Conservation (phyloP, 1,140 invertebrate species). For the Agraylea sexmaculata region DNA sequence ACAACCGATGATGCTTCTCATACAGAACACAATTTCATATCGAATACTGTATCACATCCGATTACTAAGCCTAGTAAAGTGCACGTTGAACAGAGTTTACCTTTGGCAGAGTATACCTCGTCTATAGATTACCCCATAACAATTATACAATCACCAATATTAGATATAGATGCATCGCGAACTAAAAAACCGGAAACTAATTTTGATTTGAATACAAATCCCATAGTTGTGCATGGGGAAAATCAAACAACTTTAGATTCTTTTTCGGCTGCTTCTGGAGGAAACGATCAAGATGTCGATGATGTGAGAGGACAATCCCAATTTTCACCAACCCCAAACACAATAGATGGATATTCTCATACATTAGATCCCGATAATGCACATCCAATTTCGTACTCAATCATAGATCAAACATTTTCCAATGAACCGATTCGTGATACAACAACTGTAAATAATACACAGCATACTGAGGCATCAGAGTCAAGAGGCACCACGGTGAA, state of each 20-base stretch:
- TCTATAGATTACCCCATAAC: conserved; percentile 52
- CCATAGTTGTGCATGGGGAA: conserved; percentile 17
- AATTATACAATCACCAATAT: conserved; percentile 47
- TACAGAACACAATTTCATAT: neutral
- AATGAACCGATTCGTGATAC: conserved; percentile 5
- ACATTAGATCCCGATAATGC: neutral
- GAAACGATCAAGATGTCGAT: conserved; percentile 12
- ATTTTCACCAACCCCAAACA: conserved; percentile 18
- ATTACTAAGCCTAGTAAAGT: conserved; percentile 26
- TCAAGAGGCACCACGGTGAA: conserved; percentile 6
- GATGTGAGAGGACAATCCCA: conserved; percentile 8
- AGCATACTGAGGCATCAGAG: conserved; percentile 31
- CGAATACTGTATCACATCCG: conserved; percentile 20
- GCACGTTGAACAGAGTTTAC: conserved; percentile 46
- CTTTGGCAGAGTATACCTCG: conserved; percentile 47
- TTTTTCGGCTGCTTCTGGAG: conserved; percentile 19
- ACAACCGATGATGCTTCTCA: neutral
- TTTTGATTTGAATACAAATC: conserved; percentile 14
- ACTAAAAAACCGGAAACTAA: conserved; percentile 24
- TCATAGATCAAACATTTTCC: conserved; percentile 19
- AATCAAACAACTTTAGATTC: conserved; percentile 9
- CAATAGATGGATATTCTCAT: conserved; percentile 9
- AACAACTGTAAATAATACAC: conserved; percentile 25
- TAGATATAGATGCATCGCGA: conserved; percentile 43
- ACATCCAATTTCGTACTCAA: conserved; percentile 17